Evolutionary conservation across 2,113 vertebrate genomes (phyloP), one percentile per base, ranked within the genome.

Genomic region (Acanthochromis polyacanthus): DNA sequence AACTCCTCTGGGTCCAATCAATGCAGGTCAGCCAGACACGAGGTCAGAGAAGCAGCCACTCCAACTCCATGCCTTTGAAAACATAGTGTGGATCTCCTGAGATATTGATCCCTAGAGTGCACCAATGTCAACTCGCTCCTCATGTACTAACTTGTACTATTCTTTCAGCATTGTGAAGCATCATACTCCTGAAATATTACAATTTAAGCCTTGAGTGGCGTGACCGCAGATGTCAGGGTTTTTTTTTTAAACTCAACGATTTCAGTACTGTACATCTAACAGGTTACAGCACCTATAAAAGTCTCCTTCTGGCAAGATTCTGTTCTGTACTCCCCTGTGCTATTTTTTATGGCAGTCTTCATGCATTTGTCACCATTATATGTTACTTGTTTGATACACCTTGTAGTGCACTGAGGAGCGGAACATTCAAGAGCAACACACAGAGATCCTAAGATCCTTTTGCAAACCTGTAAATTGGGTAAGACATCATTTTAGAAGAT

Each of bases 1-100:
- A 66, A 52, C 38, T 59, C 46, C 68, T 65, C 55, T 19, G 19
- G 83, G 78, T 81, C 70, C 61, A 51, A 90, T 89, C 81, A 62
- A 86, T 89, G 71, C 25, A 69, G 51, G 58, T 55, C 72, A 61
- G 63, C 9, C 65, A 51, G 59, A 78, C 65, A 66, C 52, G 45
- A 88, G 84, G 84, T 82, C 84, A 87, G 62, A 75, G 20, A 23
- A 10, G 17, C 55, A 62, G 20, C 40, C 9, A n/a, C 55, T 78
- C 14, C 28, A 56, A 16, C 67, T 56, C 32, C n/a, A 43, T 30
- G 51, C 77, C 71, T 45, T 16, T 25, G 25, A 68, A 80, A 52
- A 61, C 48, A 63, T 52, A 60, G 12, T 40, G 66, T 58, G 58
- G 43, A 79, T 74, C 67, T 59, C 56, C 22, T 22, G 57, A 84